phyloP scores from a whole-genome alignment of 2,888 invertebrate species.

The Tetragonisca angustula region DNA sequence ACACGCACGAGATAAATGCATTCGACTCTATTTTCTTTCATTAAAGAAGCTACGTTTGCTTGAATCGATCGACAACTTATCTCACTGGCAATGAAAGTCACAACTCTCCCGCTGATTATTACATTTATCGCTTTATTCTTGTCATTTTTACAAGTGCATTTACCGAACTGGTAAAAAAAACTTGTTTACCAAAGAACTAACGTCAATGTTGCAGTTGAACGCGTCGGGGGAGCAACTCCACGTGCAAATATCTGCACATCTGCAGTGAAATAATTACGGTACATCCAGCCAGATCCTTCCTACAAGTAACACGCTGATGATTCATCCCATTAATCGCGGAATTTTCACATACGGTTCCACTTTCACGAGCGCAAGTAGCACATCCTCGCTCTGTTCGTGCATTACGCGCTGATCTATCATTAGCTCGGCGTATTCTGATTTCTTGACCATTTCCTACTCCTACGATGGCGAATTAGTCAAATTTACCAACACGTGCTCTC shows the following conservation, averaged over 20 bases:
- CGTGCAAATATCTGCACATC: constrained; percentile 2
- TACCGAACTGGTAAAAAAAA: background rate
- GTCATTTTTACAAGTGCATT: background rate
- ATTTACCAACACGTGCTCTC: too few species aligned
- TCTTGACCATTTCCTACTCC: background rate
- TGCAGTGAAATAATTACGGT: constrained; percentile 19
- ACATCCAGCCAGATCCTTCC: constrained; percentile 32
- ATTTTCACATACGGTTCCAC: constrained; percentile 53
- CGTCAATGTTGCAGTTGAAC: background rate
- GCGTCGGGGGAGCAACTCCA: background rate
- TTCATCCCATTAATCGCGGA: constrained; percentile 48
- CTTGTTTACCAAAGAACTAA: background rate
- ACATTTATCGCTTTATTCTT: background rate
- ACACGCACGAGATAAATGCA: too few species aligned
- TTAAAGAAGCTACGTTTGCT: background rate
- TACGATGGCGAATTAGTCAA: background rate
- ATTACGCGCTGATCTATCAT: background rate
- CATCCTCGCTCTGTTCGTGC: constrained; percentile 35
- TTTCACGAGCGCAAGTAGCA: constrained; percentile 57
- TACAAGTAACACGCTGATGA: constrained; percentile 44
- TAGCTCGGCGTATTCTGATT: background rate
- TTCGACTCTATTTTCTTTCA: background rate
- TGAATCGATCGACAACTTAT: background rate
- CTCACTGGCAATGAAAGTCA: background rate
- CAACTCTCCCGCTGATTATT: background rate